Evolutionary conservation across 2,113 vertebrate species (phyloP).

Genomic region (Pristiophorus japonicus): DNA sequence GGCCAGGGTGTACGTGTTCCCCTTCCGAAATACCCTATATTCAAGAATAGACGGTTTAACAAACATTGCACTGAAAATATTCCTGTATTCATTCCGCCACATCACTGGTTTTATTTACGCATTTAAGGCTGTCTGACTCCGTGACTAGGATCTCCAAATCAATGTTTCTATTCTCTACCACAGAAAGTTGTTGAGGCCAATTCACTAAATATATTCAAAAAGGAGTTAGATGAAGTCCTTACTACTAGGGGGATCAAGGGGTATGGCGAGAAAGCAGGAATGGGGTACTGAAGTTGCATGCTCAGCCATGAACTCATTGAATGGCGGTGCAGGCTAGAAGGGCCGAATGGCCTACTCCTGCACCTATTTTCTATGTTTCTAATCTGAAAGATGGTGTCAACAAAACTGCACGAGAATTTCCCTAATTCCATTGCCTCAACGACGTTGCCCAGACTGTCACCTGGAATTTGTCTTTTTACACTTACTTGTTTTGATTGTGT

Average conservation of each 20-base stretch:
- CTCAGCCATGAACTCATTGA: no score
- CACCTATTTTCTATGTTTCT: no score
- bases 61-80: not conserved
- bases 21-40: constrained; percentile 69
- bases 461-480: not conserved
- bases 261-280: no score
- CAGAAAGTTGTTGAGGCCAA: no score
- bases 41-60: constrained; percentile 31
- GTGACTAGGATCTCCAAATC: not conserved
- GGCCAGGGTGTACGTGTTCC: constrained; percentile 64
- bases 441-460: not conserved
- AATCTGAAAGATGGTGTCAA: not conserved
- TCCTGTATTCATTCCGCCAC: not conserved
- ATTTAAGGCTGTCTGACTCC: not conserved
- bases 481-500: not conserved
- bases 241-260: no score
- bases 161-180: no score
- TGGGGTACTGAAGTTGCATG: no score
- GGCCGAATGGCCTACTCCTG: no score
- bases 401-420: not conserved
- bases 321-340: no score
- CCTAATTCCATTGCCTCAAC: not conserved
- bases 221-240: no score
- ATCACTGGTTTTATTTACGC: not conserved
- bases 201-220: no score